Conservation (phyloP, 2,797 vertebrate genomes). For the Thunnus albacares region DNA sequence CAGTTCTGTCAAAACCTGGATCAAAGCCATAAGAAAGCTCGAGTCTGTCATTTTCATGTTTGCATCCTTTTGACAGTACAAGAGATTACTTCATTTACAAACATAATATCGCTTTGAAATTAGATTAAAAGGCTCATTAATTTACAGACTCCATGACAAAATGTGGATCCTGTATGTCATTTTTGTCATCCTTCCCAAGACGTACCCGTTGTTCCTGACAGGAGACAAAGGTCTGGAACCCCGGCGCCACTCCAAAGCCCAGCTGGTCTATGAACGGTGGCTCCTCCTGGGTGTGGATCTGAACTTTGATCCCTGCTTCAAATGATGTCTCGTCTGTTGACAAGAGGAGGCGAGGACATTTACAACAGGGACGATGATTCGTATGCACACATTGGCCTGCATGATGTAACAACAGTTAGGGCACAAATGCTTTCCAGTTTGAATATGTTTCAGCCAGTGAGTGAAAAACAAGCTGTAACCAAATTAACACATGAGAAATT, state of each 20-base stretch:
- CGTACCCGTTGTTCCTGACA: slow-evolving; percentile 98
- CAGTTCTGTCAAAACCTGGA: not conserved
- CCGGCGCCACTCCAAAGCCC: slow-evolving; percentile 97
- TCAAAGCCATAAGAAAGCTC: not conserved
- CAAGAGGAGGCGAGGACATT: slow-evolving; percentile 60
- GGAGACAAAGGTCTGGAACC: slow-evolving; percentile 99
- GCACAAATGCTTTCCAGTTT: not conserved
- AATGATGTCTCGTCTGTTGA: slow-evolving; percentile 96
- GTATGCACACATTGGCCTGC: slow-evolving; percentile 42
- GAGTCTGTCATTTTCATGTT: slow-evolving; percentile 8
- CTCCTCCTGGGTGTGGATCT: slow-evolving; percentile 98
- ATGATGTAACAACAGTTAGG: slow-evolving; percentile 24
- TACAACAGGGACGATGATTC: slow-evolving; percentile 52
- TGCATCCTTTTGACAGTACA: not conserved
- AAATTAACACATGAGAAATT: not conserved
- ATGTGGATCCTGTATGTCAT: not conserved
- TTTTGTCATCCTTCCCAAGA: slow-evolving; percentile 30
- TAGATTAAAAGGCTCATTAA: not conserved
- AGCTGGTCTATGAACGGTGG: slow-evolving; percentile 98
- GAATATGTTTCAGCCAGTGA: not conserved
- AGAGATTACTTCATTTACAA: slow-evolving; percentile 6
- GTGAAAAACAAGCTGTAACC: slow-evolving; percentile 6
- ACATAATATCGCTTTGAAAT: not conserved
- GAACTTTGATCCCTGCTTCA: slow-evolving; percentile 98
- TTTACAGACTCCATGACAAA: not conserved